Evolutionary conservation across 2,888 invertebrate genomes (phyloP).

Genomic region (Trichacis sp.): DNA sequence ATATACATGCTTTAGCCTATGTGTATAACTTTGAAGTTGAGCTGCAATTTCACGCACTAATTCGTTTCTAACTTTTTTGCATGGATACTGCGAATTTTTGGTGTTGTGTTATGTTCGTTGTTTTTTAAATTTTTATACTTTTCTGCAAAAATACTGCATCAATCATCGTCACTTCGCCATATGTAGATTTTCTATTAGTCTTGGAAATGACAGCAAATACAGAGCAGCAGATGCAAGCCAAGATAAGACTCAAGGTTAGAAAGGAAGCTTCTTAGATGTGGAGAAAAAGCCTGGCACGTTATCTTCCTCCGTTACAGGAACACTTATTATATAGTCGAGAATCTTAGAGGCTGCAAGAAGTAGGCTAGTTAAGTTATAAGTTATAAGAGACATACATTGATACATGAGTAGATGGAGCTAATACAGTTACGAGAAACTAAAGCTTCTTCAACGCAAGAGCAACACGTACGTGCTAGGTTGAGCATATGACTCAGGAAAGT

Average conservation of each 20-base stretch:
- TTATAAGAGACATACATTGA: slow-evolving; percentile 35
- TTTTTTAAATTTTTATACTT: slow-evolving; percentile 21
- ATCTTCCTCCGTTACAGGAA: slow-evolving; percentile 18
- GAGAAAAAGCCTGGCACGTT: slow-evolving; percentile 7
- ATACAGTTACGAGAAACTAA: slow-evolving; percentile 35
- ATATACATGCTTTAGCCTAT: slow-evolving; percentile 42
- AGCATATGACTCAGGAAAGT: slow-evolving; percentile 35
- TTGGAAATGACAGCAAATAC: slow-evolving; percentile 3
- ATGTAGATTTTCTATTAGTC: background rate
- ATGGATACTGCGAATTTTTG: slow-evolving; percentile 23
- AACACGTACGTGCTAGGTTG: slow-evolving; percentile 32
- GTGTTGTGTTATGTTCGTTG: slow-evolving; percentile 34
- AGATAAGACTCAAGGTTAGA: slow-evolving; percentile 38
- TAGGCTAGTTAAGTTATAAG: slow-evolving; percentile 31
- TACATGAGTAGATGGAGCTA: slow-evolving; percentile 29
- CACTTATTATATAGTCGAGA: slow-evolving; percentile 25
- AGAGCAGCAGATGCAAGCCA: slow-evolving; percentile 34
- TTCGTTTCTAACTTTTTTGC: slow-evolving; percentile 8
- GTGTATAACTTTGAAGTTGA: slow-evolving; percentile 31
- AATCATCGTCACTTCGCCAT: no score
- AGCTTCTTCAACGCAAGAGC: slow-evolving; percentile 29
- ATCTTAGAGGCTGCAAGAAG: slow-evolving; percentile 19
- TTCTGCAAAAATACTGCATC: slow-evolving; percentile 26
- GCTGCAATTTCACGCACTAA: slow-evolving; percentile 29
- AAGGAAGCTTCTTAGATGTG: slow-evolving; percentile 29